Conservation (phyloP, 1,140 invertebrate genomes). For the Laupala kohalensis region DNA sequence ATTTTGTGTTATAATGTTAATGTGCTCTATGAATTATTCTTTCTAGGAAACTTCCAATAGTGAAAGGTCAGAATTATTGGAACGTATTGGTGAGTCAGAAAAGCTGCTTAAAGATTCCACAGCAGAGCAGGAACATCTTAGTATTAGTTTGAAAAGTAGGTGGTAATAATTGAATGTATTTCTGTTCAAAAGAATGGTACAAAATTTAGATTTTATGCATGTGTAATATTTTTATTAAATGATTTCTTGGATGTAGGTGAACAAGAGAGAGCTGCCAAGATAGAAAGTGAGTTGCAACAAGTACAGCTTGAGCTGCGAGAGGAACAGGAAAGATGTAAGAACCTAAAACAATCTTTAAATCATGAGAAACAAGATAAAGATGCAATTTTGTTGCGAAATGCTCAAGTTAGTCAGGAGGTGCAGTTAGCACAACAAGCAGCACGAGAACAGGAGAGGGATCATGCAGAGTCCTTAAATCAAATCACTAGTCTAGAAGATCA, state of each 20-base stretch:
- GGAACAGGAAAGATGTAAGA: constrained; percentile 1
- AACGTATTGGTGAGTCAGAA: constrained; percentile 8
- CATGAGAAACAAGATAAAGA: constrained; percentile 59
- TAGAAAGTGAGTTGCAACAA: constrained; percentile 5
- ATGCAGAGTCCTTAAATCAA: constrained; percentile 31
- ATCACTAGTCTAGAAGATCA: constrained; percentile 24
- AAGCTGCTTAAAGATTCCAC: background rate
- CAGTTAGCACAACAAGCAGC: constrained; percentile 58
- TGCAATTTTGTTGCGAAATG: constrained; percentile 60
- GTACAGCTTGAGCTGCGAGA: constrained; percentile 5
- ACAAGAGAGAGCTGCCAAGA: constrained; percentile 2
- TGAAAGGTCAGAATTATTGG: constrained; percentile 1
- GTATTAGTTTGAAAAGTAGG: constrained; percentile 6
- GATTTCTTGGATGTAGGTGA: constrained; percentile 8
- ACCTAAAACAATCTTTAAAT: constrained; percentile 21
- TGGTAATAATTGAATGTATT: background rate
- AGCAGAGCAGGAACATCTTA: background rate
- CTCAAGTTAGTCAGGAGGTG: constrained; percentile 68
- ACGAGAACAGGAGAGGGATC: constrained; percentile 44
- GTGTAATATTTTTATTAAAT: constrained; percentile 2
- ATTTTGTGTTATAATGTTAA: too few species aligned
- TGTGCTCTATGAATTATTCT: background rate
- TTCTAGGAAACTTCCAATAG: constrained; percentile 1
- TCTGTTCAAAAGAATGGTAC: background rate
- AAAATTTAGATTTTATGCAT: too few species aligned